Conservation (phyloP, 2,113 vertebrate genomes). For the Porphyrio hochstetteri region DNA sequence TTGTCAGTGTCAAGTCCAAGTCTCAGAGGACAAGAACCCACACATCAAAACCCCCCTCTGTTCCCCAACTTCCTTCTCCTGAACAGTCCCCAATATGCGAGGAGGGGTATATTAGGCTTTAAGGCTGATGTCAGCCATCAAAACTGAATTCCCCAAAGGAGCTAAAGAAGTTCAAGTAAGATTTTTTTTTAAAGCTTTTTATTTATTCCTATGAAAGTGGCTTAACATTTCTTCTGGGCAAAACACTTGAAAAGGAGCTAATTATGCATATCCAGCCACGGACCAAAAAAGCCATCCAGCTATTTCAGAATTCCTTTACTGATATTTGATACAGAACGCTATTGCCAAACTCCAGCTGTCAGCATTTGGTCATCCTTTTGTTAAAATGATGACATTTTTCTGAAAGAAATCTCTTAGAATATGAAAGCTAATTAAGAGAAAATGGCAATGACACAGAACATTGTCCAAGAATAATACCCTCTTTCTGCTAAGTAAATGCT, state of each 20-base stretch:
- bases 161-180: neutral
- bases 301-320: constrained; percentile 51
- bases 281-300: constrained; percentile 26
- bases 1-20: neutral
- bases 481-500: constrained; percentile 1
- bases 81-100: neutral
- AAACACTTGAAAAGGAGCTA: constrained; percentile 20
- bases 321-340: constrained; percentile 9
- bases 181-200: neutral
- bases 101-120: neutral
- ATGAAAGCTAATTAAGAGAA: constrained; percentile 20
- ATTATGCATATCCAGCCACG: constrained; percentile 13
- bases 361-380: constrained; percentile 41
- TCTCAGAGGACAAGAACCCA: neutral
- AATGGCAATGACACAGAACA: neutral
- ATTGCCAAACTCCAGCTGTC: constrained; percentile 32
- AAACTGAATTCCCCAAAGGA: neutral
- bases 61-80: neutral
- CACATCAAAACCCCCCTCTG: neutral
- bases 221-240: constrained; percentile 16
- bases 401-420: neutral
- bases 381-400: constrained; percentile 10
- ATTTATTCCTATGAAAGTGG: constrained; percentile 20
- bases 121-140: neutral
- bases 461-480: neutral